phyloP scores from a whole-genome alignment of 2,888 invertebrate genomes.

The Drosophila macrospina region DNA sequence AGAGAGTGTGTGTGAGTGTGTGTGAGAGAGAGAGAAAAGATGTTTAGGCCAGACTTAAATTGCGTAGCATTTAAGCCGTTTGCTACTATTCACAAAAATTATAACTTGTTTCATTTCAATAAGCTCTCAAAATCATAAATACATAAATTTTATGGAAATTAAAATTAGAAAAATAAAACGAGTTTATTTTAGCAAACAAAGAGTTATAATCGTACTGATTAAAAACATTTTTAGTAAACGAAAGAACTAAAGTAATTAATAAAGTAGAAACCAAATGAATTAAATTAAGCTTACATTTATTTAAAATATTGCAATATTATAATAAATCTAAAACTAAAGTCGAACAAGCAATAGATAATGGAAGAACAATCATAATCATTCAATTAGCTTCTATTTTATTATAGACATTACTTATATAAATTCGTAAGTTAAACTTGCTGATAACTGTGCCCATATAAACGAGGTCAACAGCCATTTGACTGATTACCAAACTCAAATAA shows the following conservation, averaged over 20 bases:
- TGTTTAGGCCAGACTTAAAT: not conserved
- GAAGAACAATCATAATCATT: too few species aligned
- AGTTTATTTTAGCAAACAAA: not conserved
- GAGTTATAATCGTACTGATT: not conserved
- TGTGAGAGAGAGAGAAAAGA: not conserved
- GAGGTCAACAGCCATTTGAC: not conserved
- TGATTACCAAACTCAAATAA: not conserved
- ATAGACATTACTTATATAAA: not conserved
- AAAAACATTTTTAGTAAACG: not conserved
- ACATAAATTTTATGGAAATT: not conserved
- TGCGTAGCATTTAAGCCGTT: conserved; percentile 15
- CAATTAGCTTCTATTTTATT: too few species aligned
- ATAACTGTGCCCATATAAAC: not conserved
- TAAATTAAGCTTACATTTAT: too few species aligned
- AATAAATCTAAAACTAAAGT: too few species aligned
- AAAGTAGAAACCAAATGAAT: too few species aligned
- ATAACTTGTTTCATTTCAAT: not conserved
- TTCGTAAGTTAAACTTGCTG: not conserved
- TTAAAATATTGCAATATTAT: too few species aligned
- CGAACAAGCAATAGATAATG: too few species aligned
- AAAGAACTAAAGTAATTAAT: too few species aligned
- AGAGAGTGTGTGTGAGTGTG: not conserved
- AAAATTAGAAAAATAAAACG: not conserved
- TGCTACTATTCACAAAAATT: not conserved
- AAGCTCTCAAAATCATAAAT: not conserved